These are phyloP conservation scores for Butastur rufipennis DNA, from an alignment of 2,113 vertebrate species.

Conservation along the genomic window DNA sequence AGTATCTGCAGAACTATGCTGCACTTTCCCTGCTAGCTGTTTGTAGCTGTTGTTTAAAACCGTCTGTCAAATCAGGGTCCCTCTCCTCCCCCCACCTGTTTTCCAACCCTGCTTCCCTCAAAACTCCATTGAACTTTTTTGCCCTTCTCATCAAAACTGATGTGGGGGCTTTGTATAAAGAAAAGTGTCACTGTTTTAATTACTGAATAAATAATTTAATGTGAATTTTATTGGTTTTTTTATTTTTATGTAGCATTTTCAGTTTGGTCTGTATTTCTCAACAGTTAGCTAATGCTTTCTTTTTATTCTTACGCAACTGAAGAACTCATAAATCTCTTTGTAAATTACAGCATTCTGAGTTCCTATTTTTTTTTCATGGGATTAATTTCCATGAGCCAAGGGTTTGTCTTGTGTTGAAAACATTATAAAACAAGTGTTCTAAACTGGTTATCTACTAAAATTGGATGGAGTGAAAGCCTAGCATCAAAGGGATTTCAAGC, in stretches of 20 bases:
- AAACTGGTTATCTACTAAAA: not conserved
- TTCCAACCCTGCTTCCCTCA: not conserved
- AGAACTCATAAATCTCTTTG: conserved; percentile 38
- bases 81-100: not conserved
- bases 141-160: not conserved
- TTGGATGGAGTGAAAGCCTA: not conserved
- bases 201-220: conserved; percentile 78
- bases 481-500: not conserved
- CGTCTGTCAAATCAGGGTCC: conserved; percentile 17
- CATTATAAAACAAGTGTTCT: not conserved
- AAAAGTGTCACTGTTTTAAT: conserved; percentile 55
- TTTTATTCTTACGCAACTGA: conserved; percentile 41
- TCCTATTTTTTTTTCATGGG: not conserved
- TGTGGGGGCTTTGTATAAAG: conserved; percentile 41
- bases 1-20: conserved; percentile 11
- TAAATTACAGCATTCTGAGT: conserved; percentile 21
- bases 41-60: conserved; percentile 5
- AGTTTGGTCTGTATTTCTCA: conserved; percentile 54
- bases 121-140: not conserved
- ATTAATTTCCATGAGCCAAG: not conserved
- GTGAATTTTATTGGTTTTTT: conserved; percentile 54
- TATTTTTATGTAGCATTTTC: conserved; percentile 50
- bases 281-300: conserved; percentile 14
- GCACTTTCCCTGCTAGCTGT: conserved; percentile 15
- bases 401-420: conserved; percentile 7